These are phyloP conservation scores for Drosophila kambysellisi DNA, from an alignment of 2,888 invertebrate species.

Conservation along the genomic window DNA sequence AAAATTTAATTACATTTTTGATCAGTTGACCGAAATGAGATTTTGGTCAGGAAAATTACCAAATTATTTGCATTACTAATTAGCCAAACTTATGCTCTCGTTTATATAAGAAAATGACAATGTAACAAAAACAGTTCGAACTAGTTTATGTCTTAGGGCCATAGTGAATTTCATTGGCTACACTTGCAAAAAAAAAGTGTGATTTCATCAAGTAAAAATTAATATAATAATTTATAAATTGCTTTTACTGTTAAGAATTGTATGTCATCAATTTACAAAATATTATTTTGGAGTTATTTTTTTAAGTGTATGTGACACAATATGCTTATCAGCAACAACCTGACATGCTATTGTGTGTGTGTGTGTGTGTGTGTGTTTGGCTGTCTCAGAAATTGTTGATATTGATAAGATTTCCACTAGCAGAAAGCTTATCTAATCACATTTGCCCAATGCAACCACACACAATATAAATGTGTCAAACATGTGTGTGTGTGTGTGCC, in stretches of 20 bases:
- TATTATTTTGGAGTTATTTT: neutral
- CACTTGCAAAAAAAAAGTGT: neutral
- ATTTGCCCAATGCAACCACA: conserved; percentile 49
- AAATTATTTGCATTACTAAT: conserved; percentile 39
- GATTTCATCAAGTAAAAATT: neutral
- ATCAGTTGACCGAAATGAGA: conserved; percentile 1
- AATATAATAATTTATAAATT: neutral
- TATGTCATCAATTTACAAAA: neutral
- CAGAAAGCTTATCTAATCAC: conserved; percentile 70
- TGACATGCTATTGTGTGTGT: conserved; percentile 17
- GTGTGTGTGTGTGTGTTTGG: conserved; percentile 15
- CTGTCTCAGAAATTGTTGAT: conserved; percentile 40
- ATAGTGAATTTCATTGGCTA: too few species aligned
- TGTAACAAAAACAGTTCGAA: conserved; percentile 10
- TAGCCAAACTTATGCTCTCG: conserved; percentile 7
- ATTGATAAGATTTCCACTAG: conserved; percentile 51
- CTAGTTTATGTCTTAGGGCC: neutral
- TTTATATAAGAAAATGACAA: neutral
- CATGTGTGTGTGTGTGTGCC: conserved; percentile 17
- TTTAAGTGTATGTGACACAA: conserved; percentile 29
- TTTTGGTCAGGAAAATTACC: conserved; percentile 23
- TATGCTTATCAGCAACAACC: conserved; percentile 43
- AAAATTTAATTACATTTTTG: conserved; percentile 51
- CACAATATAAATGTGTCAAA: conserved; percentile 41
- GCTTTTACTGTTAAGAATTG: neutral